Conservation (phyloP, 1,140 invertebrate genomes). For the Sipha flava region DNA sequence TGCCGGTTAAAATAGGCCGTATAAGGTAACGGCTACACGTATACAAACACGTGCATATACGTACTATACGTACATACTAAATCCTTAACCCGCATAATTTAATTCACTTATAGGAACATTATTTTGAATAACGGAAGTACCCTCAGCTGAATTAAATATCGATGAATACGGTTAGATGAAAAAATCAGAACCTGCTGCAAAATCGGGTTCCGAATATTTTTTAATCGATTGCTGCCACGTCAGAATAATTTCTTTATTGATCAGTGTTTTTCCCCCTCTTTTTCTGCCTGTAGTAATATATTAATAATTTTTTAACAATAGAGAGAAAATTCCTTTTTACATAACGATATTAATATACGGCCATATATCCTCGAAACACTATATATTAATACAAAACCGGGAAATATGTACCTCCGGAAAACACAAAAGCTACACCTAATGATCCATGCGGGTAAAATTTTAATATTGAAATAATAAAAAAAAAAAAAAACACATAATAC, state of each 20-base stretch:
- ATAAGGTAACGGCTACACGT: background rate
- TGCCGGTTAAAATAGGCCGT: background rate
- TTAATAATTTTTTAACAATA: background rate
- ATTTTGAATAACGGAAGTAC: background rate
- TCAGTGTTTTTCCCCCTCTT: background rate
- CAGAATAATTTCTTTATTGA: background rate
- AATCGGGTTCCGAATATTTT: background rate
- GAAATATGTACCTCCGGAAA: background rate
- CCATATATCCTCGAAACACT: background rate
- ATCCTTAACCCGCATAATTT: background rate
- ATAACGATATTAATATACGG: background rate
- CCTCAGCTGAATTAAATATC: background rate
- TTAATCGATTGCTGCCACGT: background rate
- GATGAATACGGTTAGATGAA: background rate
- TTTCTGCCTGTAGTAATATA: background rate
- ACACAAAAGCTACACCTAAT: conserved; percentile 2
- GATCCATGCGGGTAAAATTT: conserved; percentile 2
- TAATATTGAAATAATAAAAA: background rate
- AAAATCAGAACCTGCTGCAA: background rate
- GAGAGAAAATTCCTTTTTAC: background rate
- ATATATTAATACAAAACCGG: background rate
- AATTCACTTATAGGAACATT: background rate
- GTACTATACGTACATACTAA: background rate
- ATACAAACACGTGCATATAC: background rate
- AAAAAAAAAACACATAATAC: too few relatives aligned